phyloP scores from a whole-genome alignment of 2,113 vertebrate species.

The Neodon shergylaensis region DNA sequence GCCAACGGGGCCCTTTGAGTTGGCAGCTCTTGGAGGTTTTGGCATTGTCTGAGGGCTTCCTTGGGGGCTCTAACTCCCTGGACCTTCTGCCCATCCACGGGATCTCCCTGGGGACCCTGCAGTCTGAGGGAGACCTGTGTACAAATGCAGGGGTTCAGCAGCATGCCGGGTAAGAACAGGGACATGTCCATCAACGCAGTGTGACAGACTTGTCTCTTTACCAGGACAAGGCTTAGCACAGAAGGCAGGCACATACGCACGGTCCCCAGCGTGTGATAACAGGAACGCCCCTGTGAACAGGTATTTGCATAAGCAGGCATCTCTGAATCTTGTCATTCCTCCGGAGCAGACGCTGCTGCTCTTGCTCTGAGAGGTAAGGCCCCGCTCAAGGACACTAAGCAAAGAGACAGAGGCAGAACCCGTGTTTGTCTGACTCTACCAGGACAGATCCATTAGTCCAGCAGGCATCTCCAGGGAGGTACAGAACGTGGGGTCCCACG shows the following conservation, averaged over 20 bases:
- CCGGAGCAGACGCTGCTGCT: background rate
- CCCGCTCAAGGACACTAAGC: background rate
- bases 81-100: background rate
- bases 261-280: background rate
- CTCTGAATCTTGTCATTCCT: background rate
- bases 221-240: background rate
- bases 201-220: background rate
- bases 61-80: background rate
- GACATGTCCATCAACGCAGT: background rate
- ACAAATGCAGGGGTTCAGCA: no score
- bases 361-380: background rate
- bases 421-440: background rate
- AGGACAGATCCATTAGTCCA: background rate
- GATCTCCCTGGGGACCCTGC: background rate
- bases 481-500: background rate
- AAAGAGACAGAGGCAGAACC: background rate
- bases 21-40: background rate
- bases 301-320: background rate
- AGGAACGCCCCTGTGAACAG: accelerated
- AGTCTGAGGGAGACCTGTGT: background rate
- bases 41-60: background rate
- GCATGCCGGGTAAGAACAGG: background rate
- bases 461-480: background rate
- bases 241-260: accelerated
- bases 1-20: background rate